phyloP scores from a whole-genome alignment of 1,140 invertebrate genomes.

The Vanessa tameamea region DNA sequence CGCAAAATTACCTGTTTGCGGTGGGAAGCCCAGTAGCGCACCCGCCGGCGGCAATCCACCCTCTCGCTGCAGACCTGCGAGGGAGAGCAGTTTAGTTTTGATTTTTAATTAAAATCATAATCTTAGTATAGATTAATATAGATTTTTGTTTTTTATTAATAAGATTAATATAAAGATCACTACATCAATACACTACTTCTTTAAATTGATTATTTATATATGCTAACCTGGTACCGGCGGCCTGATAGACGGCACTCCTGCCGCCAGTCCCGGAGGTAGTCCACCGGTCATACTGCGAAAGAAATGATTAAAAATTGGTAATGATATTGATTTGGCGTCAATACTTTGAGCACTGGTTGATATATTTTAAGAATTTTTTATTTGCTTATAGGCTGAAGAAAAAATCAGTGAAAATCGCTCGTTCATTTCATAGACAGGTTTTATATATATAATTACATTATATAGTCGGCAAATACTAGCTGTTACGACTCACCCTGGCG shows the following conservation, averaged over 20 bases:
- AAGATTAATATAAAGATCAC: no score
- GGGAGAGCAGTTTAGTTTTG: neutral
- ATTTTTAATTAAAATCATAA: neutral
- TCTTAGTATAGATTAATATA: neutral
- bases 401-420: no score
- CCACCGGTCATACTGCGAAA: constrained; percentile 48
- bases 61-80: constrained; percentile 53
- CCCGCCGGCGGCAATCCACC: constrained; percentile 54
- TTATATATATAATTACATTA: no score
- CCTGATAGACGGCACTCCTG: constrained; percentile 75
- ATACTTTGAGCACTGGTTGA: no score
- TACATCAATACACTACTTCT: no score
- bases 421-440: no score
- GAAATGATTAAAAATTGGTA: neutral
- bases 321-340: no score
- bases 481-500: constrained; percentile 28
- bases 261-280: constrained; percentile 78
- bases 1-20: constrained; percentile 15
- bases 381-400: no score
- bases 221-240: constrained; percentile 69
- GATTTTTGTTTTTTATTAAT: no score
- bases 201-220: no score
- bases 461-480: neutral
- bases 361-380: no score
- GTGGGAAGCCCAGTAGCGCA: constrained; percentile 64